Evolutionary conservation across 1,140 invertebrate genomes (phyloP), one percentile per base, ranked within the genome.

Genomic region (Lepidurus apus): DNA sequence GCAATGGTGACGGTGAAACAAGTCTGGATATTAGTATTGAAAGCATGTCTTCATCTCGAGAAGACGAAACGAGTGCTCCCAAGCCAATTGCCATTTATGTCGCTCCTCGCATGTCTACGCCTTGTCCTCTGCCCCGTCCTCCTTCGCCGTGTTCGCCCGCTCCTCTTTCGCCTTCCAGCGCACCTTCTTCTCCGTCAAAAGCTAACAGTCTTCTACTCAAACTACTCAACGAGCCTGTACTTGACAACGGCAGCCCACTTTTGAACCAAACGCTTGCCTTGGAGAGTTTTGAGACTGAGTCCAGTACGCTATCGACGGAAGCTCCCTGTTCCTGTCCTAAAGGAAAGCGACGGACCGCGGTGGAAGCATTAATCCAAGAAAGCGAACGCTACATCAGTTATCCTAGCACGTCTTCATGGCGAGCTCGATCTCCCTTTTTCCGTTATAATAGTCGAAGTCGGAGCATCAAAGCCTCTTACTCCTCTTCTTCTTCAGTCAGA

Each of bases 391-490:
- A 65, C 21, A 65, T 65, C 53, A 65, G 21, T 65, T 65, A 65
- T 17, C 53, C 53, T 65, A 65, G 13, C 53, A 65, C 53, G 9
- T 65, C 53, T 7, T 65, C 53, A 21, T 65, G 53, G 53, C 53
- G 53, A 9, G 53, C 53, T 17, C 53, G 53, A 65, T 65, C 53
- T 65, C 53, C 53, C 21, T 65, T 65, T 65, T 65, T n/a, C 21
- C 53, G 53, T n/a, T 65, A 65, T 21, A 65, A 65, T 21, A 65
- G 53, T 65, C 53, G 53, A n/a, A 65, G 53, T 65, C 53, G 53
- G 21, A 65, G 53, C 21, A 65, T 65, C n/a, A 9, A 21, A 65
- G 53, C 53, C 53, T 65, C 53, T 65, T 65, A 13, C 21, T 65
- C 53, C 6, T 65, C 53, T 21, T 65, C 53, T 21, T 65, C 53